Evolutionary conservation across 2,113 vertebrate species (phyloP), one percentile per base, ranked within the genome.

Genomic region (Psettodes erumei): DNA sequence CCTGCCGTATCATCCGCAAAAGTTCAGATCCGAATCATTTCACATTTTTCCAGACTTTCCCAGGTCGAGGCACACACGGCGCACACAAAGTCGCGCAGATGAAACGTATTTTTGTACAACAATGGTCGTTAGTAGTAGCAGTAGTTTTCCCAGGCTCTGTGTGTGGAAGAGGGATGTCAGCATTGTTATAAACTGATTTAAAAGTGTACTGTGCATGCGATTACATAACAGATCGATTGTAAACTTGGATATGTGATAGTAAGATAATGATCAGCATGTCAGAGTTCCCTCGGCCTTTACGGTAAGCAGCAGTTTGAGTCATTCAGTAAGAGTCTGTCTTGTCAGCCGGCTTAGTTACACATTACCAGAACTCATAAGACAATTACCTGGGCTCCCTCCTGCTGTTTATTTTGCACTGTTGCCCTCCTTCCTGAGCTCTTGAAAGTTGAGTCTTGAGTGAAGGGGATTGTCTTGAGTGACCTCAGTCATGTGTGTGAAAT

Each of bases 311-410:
- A 54, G 11, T 25, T 69, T 75, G 64, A 70, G 69, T 64, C 30
- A 60, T 50, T 13, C 27, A 11, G 15, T 54, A 8, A 12, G 16
- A 6, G n/a, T 50, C 15, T 19, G 0, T 27, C 28, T 43, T 42
- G 28, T 85, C 66, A 62, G 32, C 10, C 69, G 45, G 1, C 47
- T 61, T 35, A 3, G 90, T 88, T 71, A 88, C 58, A 80, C 71
- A 84, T 88, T 85, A 63, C 28, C 61, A 72, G n/a, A 63, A n/a
- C 15, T 47, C 37, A 64, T 40, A 70, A 54, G 9, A 47, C 8
- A 8, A 6, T 62, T 32, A 28, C 50, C 16, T 11, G 6, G n/a
- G 12, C 54, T 33, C 54, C 19, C 37, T 19, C 42, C 25, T 50
- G 6, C 35, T 28, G 7, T 66, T 6, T 23, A 18, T 68, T 75